phyloP scores from a whole-genome alignment of 2,113 vertebrate species.

The Chelonoidis abingdonii region DNA sequence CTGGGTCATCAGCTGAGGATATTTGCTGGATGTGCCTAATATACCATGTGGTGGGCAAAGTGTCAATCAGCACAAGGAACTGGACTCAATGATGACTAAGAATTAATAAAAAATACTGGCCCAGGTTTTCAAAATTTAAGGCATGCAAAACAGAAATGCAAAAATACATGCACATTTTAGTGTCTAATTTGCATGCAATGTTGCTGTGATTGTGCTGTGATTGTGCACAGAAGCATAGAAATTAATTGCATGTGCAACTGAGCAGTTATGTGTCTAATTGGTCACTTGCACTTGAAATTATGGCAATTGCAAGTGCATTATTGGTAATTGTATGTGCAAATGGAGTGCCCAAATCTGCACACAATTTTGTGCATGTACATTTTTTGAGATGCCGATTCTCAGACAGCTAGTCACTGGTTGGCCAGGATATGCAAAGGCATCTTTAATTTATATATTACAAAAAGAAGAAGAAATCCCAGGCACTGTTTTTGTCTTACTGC shows the following conservation, averaged over 20 bases:
- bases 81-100: background rate
- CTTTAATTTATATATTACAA: background rate
- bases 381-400: background rate
- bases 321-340: background rate
- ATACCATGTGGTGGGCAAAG: background rate
- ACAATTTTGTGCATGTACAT: background rate
- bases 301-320: background rate
- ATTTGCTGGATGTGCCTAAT: constrained; percentile 7
- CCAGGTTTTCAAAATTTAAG: background rate
- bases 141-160: background rate
- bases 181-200: background rate
- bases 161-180: background rate
- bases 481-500: background rate
- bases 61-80: background rate
- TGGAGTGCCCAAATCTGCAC: background rate
- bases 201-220: fast-evolving
- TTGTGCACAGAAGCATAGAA: background rate
- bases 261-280: background rate
- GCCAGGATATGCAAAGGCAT: background rate
- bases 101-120: constrained; percentile 42
- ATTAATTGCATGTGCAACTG: constrained; percentile 24
- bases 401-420: background rate
- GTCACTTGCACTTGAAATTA: background rate
- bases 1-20: background rate
- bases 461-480: background rate